Percentiles rank a stretch among this genome's conserved stretches.
phyloP scores from a whole-genome alignment of 2,888 invertebrate genomes.

The Leptothorax acervorum region DNA sequence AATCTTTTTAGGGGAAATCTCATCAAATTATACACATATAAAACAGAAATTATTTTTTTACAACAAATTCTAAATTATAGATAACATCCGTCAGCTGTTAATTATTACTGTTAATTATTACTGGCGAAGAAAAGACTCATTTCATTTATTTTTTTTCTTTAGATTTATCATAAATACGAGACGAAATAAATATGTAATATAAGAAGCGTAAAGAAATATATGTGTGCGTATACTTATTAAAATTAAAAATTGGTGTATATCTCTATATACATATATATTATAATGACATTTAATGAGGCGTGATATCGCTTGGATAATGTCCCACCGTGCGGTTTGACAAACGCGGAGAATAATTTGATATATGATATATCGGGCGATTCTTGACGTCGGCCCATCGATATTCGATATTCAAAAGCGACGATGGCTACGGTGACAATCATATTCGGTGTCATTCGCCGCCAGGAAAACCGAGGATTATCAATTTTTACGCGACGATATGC shows the following conservation, averaged over 20 bases:
- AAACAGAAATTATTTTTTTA: background rate
- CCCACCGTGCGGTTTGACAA: background rate
- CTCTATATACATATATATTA: slow-evolving; percentile 9
- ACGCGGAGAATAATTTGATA: slow-evolving; percentile 30
- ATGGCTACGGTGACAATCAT: slow-evolving; percentile 18
- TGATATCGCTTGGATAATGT: slow-evolving; percentile 9
- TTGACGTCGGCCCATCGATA: slow-evolving; percentile 10
- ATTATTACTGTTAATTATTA: too few species aligned
- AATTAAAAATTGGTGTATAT: background rate
- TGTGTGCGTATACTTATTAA: background rate
- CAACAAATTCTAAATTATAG: too few species aligned
- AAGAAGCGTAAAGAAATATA: background rate
- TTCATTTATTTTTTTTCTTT: background rate
- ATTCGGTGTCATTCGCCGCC: background rate
- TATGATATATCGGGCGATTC: slow-evolving; percentile 11
- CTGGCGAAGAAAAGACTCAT: too few species aligned
- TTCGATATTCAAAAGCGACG: slow-evolving; percentile 21
- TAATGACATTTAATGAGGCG: background rate
- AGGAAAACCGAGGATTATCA: background rate
- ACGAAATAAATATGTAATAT: background rate
- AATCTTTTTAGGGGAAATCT: background rate
- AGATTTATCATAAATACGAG: background rate
- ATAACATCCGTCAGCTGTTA: too few species aligned
- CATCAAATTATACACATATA: background rate
- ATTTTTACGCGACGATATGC: background rate